Evolutionary conservation across 2,888 invertebrate genomes (phyloP).

Genomic region (Ectropis crepuscularia): DNA sequence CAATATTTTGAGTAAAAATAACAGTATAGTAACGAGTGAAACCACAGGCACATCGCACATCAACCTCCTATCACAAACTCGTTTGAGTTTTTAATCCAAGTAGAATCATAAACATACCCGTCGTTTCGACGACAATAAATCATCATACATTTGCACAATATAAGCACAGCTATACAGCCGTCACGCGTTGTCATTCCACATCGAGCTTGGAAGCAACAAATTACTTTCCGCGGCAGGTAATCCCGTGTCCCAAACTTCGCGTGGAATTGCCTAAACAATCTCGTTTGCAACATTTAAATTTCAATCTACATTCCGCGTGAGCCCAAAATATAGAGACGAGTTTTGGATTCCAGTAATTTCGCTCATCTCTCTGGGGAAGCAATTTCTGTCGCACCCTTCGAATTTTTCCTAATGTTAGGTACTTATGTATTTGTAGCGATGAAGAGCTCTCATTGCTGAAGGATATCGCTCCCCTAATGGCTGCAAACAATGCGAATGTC

Average conservation of each 20-base stretch:
- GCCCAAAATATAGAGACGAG: constrained; percentile 41
- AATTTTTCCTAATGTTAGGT: constrained; percentile 56
- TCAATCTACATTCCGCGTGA: constrained; percentile 37
- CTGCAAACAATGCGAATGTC: constrained; percentile 60
- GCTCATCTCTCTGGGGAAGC: constrained; percentile 39
- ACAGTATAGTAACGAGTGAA: too few relatives aligned
- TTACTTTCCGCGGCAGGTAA: constrained; percentile 26
- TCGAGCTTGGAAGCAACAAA: constrained; percentile 28
- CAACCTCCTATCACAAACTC: not conserved
- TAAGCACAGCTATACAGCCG: constrained; percentile 8
- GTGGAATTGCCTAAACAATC: constrained; percentile 30
- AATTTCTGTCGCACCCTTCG: constrained; percentile 56
- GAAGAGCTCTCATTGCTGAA: constrained; percentile 69
- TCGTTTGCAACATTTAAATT: constrained; percentile 37
- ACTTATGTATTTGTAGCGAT: constrained; percentile 50
- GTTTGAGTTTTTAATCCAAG: not conserved
- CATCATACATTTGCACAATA: constrained; percentile 7
- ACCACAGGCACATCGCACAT: too few relatives aligned
- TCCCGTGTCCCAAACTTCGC: constrained; percentile 26
- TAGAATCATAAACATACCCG: not conserved
- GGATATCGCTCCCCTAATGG: constrained; percentile 66
- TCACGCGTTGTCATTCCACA: constrained; percentile 32
- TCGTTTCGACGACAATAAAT: not conserved
- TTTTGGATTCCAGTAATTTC: constrained; percentile 35
- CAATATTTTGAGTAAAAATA: too few relatives aligned